These are phyloP conservation scores for Thalassarche chlororhynchos DNA, from an alignment of 2,113 vertebrate species.

Conservation along the genomic window DNA sequence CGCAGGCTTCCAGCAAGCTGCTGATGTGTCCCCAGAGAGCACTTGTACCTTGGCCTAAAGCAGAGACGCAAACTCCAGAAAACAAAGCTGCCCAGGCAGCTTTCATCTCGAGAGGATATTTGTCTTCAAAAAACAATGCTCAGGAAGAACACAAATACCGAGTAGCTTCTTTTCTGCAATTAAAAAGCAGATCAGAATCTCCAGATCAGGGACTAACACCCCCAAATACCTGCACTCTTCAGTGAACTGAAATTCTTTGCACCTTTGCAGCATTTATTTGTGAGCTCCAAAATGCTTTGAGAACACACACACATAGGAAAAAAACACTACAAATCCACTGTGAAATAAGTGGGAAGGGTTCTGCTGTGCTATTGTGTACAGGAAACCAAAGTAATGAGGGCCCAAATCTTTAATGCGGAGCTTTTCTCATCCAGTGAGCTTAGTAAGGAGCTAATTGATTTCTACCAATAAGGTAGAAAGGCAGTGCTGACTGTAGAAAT, in stretches of 20 bases:
- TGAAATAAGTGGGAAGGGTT: not conserved
- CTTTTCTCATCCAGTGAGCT: not conserved
- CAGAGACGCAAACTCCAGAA: not conserved
- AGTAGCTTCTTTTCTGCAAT: not conserved
- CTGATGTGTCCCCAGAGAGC: not conserved
- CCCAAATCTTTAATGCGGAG: not conserved
- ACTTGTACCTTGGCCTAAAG: not conserved
- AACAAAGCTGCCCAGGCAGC: not conserved
- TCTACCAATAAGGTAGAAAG: not conserved
- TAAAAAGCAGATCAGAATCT: not conserved
- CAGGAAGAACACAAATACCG: not conserved
- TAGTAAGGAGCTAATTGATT: not conserved
- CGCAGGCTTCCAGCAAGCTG: not conserved
- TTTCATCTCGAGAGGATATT: not conserved
- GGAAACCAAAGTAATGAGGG: not conserved
- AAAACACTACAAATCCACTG: not conserved
- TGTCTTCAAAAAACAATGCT: not conserved
- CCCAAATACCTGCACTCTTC: fast-evolving
- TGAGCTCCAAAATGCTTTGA: not conserved
- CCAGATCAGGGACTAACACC: not conserved
- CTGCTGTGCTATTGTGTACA: fast-evolving
- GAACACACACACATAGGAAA: too few species aligned
- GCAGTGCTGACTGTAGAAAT: not conserved
- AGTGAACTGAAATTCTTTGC: fast-evolving
- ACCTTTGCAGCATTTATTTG: not conserved